These are phyloP conservation scores for Drosophila lacertosa DNA, from an alignment of 1,140 invertebrate species.

Conservation along the genomic window DNA sequence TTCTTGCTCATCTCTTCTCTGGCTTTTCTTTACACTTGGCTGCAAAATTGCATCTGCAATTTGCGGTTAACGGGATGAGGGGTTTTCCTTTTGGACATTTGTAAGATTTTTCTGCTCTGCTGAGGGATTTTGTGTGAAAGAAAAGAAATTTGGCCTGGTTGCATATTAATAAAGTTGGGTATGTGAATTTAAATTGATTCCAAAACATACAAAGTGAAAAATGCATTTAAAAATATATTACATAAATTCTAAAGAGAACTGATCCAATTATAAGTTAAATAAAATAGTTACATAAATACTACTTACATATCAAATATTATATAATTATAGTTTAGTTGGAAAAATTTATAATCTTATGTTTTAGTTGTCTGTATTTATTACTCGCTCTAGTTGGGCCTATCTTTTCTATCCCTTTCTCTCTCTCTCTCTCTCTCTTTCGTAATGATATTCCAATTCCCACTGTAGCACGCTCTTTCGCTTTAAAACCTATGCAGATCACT, in stretches of 20 bases:
- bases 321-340: too few species aligned
- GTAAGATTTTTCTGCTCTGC: neutral
- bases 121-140: constrained; percentile 8
- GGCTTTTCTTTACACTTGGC: neutral
- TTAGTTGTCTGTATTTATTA: neutral
- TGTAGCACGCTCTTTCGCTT: too few species aligned
- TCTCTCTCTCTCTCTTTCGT: neutral
- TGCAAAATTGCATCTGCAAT: constrained; percentile 26
- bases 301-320: too few species aligned
- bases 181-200: neutral
- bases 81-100: constrained; percentile 14
- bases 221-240: too few species aligned
- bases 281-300: too few species aligned
- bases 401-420: neutral
- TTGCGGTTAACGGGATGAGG: neutral
- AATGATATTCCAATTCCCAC: too few species aligned
- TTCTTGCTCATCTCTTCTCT: neutral
- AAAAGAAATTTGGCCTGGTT: neutral
- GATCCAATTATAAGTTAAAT: too few species aligned
- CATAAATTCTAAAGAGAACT: too few species aligned
- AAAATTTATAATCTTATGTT: too few species aligned
- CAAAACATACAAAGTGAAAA: neutral
- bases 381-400: neutral
- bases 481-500: too few species aligned
- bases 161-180: constrained; percentile 19